Conservation (phyloP, 2,888 invertebrate species). For the Lucinisca nassula region DNA sequence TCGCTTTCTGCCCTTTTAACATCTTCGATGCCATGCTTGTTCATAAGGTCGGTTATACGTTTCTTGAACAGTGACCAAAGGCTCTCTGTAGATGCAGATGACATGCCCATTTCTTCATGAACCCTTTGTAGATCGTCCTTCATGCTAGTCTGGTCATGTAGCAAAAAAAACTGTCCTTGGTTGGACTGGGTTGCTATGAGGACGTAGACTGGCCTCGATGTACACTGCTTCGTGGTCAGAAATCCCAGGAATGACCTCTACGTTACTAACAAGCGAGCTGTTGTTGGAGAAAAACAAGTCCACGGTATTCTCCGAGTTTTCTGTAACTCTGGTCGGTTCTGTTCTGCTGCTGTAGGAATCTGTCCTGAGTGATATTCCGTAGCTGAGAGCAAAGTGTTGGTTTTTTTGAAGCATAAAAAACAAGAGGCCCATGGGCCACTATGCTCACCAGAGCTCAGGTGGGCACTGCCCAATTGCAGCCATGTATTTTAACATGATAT, state of each 20-base stretch:
- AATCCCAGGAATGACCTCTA: background rate
- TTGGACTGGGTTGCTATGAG: background rate
- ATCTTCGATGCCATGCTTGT: constrained; percentile 22
- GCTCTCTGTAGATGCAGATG: background rate
- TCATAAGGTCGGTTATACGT: background rate
- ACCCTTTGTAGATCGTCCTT: background rate
- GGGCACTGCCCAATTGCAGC: too few species aligned
- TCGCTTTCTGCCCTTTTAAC: constrained; percentile 1
- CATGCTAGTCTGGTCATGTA: background rate
- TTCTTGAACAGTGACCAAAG: background rate
- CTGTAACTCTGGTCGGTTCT: constrained; percentile 8
- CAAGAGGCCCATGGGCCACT: too few species aligned
- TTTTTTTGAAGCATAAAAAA: too few species aligned
- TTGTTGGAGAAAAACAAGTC: constrained; percentile 12
- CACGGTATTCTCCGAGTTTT: background rate
- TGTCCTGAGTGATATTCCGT: constrained; percentile 16
- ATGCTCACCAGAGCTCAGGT: too few species aligned
- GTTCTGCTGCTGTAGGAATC: constrained; percentile 32
- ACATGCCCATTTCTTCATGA: background rate
- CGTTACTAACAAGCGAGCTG: background rate
- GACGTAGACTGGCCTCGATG: background rate
- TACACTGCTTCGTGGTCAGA: too few species aligned
- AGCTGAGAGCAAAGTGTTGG: constrained; percentile 20
- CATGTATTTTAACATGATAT: too few species aligned
- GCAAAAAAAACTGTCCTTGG: background rate